A percentile compares a stretch with the other conserved stretches of the same genome.
phyloP scores from a whole-genome alignment of 2,797 vertebrate species.

The Hephaestus fuliginosus region DNA sequence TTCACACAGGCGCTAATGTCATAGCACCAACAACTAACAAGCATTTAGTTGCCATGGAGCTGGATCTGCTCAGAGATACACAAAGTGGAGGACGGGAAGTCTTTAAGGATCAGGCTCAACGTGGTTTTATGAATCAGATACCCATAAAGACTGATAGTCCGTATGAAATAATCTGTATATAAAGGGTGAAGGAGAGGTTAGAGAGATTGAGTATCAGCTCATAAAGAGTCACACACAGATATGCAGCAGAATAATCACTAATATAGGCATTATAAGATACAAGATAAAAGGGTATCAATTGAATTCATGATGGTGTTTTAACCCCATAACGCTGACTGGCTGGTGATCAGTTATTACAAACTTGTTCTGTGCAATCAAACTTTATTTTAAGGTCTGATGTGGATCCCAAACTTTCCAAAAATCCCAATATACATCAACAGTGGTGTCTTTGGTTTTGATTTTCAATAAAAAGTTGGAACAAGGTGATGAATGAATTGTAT shows the following conservation, averaged over 20 bases:
- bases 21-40: slow-evolving; percentile 4
- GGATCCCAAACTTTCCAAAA: not conserved
- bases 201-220: too few species aligned
- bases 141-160: not conserved
- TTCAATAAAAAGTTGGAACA: too few species aligned
- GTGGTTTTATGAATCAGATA: not conserved
- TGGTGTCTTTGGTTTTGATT: too few species aligned
- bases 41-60: slow-evolving; percentile 30
- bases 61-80: not conserved
- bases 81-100: not conserved
- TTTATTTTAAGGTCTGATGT: not conserved
- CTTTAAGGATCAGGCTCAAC: not conserved
- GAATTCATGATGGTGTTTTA: not conserved
- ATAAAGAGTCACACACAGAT: too few species aligned
- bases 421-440: not conserved
- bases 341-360: not conserved
- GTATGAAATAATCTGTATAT: too few species aligned
- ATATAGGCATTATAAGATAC: too few species aligned
- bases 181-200: too few species aligned
- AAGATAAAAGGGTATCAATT: not conserved
- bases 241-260: too few species aligned
- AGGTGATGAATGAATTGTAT: too few species aligned
- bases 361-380: not conserved
- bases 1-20: slow-evolving; percentile 40
- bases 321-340: not conserved